Base-by-base conservation (phyloP, 2,888 invertebrate species). In the Lycia hirtaria region DNA sequence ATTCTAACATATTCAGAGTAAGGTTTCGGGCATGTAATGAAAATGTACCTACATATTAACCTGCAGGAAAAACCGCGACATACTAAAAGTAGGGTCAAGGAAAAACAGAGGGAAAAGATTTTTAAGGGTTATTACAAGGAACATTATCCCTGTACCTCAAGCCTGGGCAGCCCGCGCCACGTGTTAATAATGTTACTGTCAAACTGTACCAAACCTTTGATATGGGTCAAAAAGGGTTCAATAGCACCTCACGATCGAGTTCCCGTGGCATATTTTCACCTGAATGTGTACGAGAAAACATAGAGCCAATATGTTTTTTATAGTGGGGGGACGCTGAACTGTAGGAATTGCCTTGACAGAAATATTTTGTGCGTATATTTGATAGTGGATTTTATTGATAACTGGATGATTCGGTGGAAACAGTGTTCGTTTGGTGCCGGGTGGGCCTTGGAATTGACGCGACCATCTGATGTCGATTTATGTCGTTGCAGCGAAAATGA, bases 151-250 rank as follows among this genome's bases (percentile, higher is more conserved):
- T 65, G 73, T 69, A 72, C 68, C 67, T 66, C 73, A 72, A 73
- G 73, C 72, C 67, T 66, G 66, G 63, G 67, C 65, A 71, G 74
- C 75, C 66, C 69, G 75, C 78, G 76, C 79, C 82, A 76, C 73
- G 83, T 85, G 85, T 81, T 85, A 85, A 85, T 85, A 86, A 86
- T 84, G 85, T 81, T 81, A 81, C 82, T 83, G 86, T 85, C 85
- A 85, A 82, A 82, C 73, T 78, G 80, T 71, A 77, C 72, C 69
- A 73, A 73, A 76, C 68, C 73, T 75, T 80, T 86, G 86, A 86
- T 76, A 73, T 80, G 85, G 86, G 86, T 86, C 81, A 75, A 75
- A 78, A 80, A 78, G 80, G 85, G 80, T 80, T 80, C 83, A 80
- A 82, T 80, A 75, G 78, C 69, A 64, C 64, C 66, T 64, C 67